These are phyloP conservation scores for Rhinatrema bivittatum DNA, from an alignment of 2,797 vertebrate genomes.

Conservation along the genomic window DNA sequence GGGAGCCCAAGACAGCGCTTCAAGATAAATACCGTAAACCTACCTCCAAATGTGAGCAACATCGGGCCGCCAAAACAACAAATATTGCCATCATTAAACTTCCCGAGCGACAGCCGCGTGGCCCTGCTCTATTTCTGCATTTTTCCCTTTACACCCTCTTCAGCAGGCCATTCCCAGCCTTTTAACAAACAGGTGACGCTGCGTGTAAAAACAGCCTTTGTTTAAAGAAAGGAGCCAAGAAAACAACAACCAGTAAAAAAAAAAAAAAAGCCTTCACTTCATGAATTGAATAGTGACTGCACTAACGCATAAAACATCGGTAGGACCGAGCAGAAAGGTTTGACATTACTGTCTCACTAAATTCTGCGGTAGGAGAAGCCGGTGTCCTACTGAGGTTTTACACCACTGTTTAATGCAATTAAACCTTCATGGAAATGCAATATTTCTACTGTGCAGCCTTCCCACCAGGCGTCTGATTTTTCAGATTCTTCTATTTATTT, in stretches of 20 bases:
- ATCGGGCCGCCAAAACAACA: conserved; percentile 32
- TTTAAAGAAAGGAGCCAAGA: conserved; percentile 29
- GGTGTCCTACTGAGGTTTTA: conserved; percentile 45
- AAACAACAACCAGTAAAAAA: conserved; percentile 43
- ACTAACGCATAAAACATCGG: conserved; percentile 37
- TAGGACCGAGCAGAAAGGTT: conserved; percentile 36
- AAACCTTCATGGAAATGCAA: conserved; percentile 54
- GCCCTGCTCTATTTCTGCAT: too few species aligned
- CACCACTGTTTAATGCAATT: conserved; percentile 56
- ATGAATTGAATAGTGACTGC: conserved; percentile 50
- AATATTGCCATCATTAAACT: conserved; percentile 24
- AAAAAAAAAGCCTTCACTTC: conserved; percentile 49
- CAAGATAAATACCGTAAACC: conserved; percentile 18
- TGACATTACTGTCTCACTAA: conserved; percentile 20
- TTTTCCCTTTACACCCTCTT: conserved; percentile 35
- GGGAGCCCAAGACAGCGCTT: conserved; percentile 39
- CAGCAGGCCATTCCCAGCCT: conserved; percentile 32
- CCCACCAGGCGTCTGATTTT: conserved; percentile 48
- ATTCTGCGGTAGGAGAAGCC: conserved; percentile 33
- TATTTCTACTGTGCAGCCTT: conserved; percentile 41
- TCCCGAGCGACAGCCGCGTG: conserved; percentile 29
- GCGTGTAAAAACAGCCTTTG: too few species aligned
- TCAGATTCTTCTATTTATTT: neutral
- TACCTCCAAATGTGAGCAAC: conserved; percentile 31
- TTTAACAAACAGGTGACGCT: conserved; percentile 31